phyloP scores from a whole-genome alignment of 2,888 invertebrate genomes.

The Chironomus tentans region DNA sequence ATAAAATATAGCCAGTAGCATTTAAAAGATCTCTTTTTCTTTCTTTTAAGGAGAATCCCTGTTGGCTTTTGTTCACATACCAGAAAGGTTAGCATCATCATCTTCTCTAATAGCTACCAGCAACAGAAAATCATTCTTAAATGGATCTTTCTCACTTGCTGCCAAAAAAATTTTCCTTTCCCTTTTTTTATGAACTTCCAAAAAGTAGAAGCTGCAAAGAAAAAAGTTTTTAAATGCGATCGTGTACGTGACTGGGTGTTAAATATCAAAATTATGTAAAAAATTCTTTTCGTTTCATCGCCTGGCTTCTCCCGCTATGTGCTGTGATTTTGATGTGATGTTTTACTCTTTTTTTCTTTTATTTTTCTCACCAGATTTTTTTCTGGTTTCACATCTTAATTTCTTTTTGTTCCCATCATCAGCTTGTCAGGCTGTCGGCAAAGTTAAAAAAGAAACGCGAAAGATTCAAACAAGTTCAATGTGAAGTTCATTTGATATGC shows the following conservation, averaged over 20 bases:
- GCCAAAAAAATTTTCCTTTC: not conserved
- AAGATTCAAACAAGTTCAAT: not conserved
- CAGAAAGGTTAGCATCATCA: not conserved
- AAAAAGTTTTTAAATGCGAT: conserved; percentile 21
- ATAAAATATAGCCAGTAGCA: too few relatives aligned
- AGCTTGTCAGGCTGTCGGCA: not conserved
- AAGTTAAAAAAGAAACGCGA: not conserved
- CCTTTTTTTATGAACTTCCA: not conserved
- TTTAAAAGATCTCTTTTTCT: not conserved
- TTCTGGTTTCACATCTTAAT: not conserved
- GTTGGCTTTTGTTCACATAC: not conserved
- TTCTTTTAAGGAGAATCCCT: not conserved
- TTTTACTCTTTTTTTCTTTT: too few relatives aligned
- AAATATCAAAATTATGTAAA: conserved; percentile 26
- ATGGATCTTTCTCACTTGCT: too few relatives aligned
- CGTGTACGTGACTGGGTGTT: conserved; percentile 22
- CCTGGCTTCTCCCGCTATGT: not conserved
- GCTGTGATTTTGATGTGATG: too few relatives aligned
- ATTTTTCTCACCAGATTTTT: not conserved
- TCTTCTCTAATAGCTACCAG: not conserved
- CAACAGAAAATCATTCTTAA: not conserved
- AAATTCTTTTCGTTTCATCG: not conserved
- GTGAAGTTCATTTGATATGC: too few relatives aligned
- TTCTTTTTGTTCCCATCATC: not conserved
- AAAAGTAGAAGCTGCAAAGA: not conserved